Evolutionary conservation across 2,113 vertebrate genomes (phyloP), one percentile per base, ranked within the genome.

Genomic region (Patagioenas fasciata): DNA sequence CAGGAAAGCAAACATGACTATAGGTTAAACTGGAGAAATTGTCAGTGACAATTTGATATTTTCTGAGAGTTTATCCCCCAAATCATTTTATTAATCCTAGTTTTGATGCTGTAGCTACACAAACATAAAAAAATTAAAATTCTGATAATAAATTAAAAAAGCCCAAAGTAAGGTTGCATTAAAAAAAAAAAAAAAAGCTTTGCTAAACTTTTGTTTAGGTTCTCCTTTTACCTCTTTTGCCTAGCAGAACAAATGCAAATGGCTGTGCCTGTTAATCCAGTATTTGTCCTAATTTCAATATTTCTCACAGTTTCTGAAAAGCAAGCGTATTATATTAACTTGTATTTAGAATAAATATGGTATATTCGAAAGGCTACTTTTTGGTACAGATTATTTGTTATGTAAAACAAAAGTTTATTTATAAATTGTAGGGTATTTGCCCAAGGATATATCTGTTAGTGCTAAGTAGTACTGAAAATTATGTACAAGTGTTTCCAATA

Each of bases 401-500:
- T 28, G 7, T 79, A 24, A 61, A 85, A 31, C 61, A 26, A 9
- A 54, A 84, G 4, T 11, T 79, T 73, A 62, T 29, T 84, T 69
- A 72, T 50, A 65, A 89, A 48, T 81, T 85, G 8, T 47, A 48
- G 25, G 6, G 4, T 54, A 9, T 86, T 77, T 77, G 64, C 61
- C 36, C 23, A 47, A 77, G 36, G 54, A 4, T 82, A 18, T 72
- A 23, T 47, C 15, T 65, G 19, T 69, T 89, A 94, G 29, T 75
- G 36, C 54, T 58, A 61, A 85, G 23, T 42, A 66, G 70, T 54
- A 73, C 74, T 85, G 71, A 77, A 93, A 89, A 42, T 67, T 47
- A 51, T 50, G 50, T 62, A 40, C 58, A 83, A 88, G n/a, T 93
- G 79, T 87, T 95, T 91, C 62, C 74, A 82, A 73, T 91, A 92